Base-by-base conservation (phyloP, 2,888 invertebrate genomes). In the Arrhopalites spinosus region DNA sequence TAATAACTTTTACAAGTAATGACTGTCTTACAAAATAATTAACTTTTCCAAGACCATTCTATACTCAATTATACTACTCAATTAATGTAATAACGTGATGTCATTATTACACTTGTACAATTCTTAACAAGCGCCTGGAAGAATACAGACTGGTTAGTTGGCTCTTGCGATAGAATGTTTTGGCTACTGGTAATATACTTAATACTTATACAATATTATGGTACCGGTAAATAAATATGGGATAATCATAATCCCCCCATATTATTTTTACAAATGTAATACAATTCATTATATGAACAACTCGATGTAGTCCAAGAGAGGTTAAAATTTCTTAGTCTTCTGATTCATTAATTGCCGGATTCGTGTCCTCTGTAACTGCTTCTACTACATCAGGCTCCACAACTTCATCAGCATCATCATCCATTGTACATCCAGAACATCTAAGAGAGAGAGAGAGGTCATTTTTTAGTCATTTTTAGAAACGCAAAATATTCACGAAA, bases 391-490 rank as follows among this genome's bases (percentile, higher is more conserved):
- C 78, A 43, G n/a, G n/a, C n/a, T 63, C 63, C 15, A n/a, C 56
- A 29, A 17, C n/a, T 3, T 78, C 78, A 23, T 78, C 78, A 7
- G 36, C 64, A 17, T 76, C 78, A 43, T 78, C 78, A 27, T 78
- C 78, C 23, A 80, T 47, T 23, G 81, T 73, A 67, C 82, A 82
- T 27, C 74, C 74, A 5, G 81, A 77, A 70, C 82, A 77, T 70
- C 75, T 78, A 30, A 1, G 43, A 61, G 74, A 53, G 11, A 30
- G 36, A 43, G 11, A 67, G n/a, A 15, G 20, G 29, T 2, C 30
- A 17, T 13, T 20, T 36, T 43, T 17, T 36, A 17, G 20, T 67
- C 43, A 67, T 13, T 43, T 20, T 30, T n/a, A n/a, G n/a, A n/a
- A n/a, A n/a, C n/a, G n/a, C n/a, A n/a, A n/a, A n/a, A n/a, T n/a